A percentile compares a stretch with the other conserved stretches of the same genome.
Conservation (phyloP, 2,797 vertebrate species). For the Gadopsis marmoratus region DNA sequence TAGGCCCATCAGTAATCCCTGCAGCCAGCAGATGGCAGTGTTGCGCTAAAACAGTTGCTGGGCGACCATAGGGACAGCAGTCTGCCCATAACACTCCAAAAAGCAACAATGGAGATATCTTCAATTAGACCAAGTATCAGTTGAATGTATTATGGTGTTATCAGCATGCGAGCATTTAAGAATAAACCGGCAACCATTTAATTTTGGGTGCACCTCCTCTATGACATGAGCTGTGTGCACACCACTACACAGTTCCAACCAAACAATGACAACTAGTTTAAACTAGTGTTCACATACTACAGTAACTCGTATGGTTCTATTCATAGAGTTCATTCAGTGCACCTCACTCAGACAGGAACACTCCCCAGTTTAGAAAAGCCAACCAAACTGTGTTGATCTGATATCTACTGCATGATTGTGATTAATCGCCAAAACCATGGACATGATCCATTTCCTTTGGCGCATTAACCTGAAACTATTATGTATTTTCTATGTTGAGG, state of each 20-base stretch:
- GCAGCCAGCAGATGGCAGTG: conserved; percentile 67
- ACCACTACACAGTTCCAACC: background rate
- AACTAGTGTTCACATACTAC: background rate
- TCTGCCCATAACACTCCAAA: background rate
- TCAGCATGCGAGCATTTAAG: background rate
- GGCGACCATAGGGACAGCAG: background rate
- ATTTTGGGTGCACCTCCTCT: background rate
- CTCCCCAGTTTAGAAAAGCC: background rate
- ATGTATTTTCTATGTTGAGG: background rate
- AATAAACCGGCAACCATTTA: background rate
- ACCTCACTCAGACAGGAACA: conserved; percentile 7
- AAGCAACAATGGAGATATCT: background rate
- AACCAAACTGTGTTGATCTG: background rate
- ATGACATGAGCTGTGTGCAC: background rate
- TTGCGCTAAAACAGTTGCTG: conserved; percentile 38
- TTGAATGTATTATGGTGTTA: background rate
- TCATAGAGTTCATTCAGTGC: background rate
- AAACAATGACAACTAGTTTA: background rate
- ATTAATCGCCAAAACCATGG: background rate
- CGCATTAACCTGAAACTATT: background rate
- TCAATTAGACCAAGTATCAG: background rate
- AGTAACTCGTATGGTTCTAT: background rate
- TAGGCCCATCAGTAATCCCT: background rate
- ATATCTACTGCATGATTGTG: background rate
- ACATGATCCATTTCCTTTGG: background rate